Evolutionary conservation across 2,888 invertebrate species (phyloP), one percentile per base, ranked within the genome.

Genomic region (Sialis fuliginosa): DNA sequence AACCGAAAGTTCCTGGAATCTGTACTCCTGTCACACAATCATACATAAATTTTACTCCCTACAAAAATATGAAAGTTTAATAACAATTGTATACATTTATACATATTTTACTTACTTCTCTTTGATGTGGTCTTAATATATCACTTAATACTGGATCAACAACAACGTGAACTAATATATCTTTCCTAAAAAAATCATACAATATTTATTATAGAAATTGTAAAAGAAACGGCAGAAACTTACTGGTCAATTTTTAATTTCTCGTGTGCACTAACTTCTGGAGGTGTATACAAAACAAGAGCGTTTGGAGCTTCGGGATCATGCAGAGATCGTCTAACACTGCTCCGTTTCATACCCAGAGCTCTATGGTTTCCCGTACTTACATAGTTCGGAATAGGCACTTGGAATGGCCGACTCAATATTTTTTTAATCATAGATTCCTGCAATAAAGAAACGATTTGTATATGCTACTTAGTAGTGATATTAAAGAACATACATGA

Each of bases 21-120:
- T 90, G 84, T 37, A 75, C 70, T 1, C 97, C 98, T 6, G 89
- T 92, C 4, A 97, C 95, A 68, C 97, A 98, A 62, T 98, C 95
- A 60, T 93, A 98, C 95, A 98, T 96, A 62, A 98, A 98, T 61
- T 89, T 89, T 0, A 98, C 97, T 34, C 98, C 98, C 72, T 75
- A 58, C 37, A 60, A 56, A 45, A 22, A 47, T 42, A 8, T 4
- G 33, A 42, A 5, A 7, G n/a, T 44, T 33, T 33, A 34, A 37
- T 42, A 6, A 40, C n/a, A 10, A 42, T 5, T 42, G n/a, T 22
- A 22, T 39, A 12, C 10, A 39, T n/a, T 13, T 39, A 7, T 10
- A 39, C n/a, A 9, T 39, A 13, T 39, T 7, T 33, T 37, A 52
- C 54, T 54, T 57, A 74, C 75, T 61, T 98, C 97, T 53, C 97